These are phyloP conservation scores for Rotaria macrura DNA, from an alignment of 2,888 invertebrate species.

Conservation along the genomic window DNA sequence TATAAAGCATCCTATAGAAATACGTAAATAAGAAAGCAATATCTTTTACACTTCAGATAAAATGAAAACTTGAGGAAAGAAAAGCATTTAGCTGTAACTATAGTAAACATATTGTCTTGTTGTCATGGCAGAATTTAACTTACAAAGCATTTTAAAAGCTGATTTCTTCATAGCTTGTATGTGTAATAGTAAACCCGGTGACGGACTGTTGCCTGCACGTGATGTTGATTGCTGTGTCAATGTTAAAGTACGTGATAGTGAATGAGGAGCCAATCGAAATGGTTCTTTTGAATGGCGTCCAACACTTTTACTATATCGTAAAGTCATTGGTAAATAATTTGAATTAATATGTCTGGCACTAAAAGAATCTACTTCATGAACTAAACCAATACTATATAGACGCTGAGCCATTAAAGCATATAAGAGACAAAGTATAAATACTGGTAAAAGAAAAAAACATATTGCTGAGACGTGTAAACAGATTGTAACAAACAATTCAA, in stretches of 20 bases:
- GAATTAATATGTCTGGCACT: too few species aligned
- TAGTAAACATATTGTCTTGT: too few species aligned
- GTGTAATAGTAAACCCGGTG: not conserved
- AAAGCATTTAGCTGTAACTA: too few species aligned
- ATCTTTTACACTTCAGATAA: too few species aligned
- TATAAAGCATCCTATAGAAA: too few species aligned
- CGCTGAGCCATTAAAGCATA: slow-evolving; percentile 1
- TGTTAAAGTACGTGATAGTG: not conserved
- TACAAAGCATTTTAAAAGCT: slow-evolving; percentile 18
- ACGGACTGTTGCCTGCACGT: not conserved
- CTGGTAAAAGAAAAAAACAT: not conserved
- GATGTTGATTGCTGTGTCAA: not conserved
- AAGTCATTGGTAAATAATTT: not conserved
- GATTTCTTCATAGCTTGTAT: slow-evolving; percentile 2
- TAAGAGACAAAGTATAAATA: not conserved
- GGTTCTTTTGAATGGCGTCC: too few species aligned
- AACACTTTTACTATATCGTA: not conserved
- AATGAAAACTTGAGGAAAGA: too few species aligned
- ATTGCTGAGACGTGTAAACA: not conserved
- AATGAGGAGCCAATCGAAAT: not conserved
- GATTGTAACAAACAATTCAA: not conserved
- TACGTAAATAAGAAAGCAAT: too few species aligned
- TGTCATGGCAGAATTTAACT: not conserved
- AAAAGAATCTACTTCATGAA: not conserved
- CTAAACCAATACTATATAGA: not conserved